Conservation (phyloP, 2,888 invertebrate species). For the Leucania comma region DNA sequence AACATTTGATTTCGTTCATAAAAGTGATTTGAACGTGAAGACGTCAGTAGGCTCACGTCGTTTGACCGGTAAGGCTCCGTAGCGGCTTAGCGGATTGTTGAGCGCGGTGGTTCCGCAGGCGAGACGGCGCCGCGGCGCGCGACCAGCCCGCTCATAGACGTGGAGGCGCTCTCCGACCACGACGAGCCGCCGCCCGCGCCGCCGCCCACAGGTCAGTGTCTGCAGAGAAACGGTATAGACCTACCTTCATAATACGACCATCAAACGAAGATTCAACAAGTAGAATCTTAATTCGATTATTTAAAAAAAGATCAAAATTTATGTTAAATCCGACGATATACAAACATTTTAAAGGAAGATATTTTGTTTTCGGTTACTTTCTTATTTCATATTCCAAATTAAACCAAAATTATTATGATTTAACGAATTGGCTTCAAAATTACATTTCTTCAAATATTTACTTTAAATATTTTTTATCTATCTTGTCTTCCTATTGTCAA, state of each 20-base stretch:
- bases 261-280: constrained; percentile 14
- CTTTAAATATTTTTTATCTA: constrained; percentile 43
- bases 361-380: constrained; percentile 12
- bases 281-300: constrained; percentile 7
- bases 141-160: constrained; percentile 93
- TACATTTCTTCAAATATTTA: constrained; percentile 57
- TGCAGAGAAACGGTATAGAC: constrained; percentile 84
- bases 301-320: constrained; percentile 9
- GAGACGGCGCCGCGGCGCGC: constrained; percentile 91
- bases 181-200: constrained; percentile 86
- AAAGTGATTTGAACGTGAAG: constrained; percentile 58
- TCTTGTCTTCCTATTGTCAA: constrained; percentile 59
- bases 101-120: constrained; percentile 87
- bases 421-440: constrained; percentile 49
- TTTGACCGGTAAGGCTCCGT: constrained; percentile 69
- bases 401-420: constrained; percentile 27
- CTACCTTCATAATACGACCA: constrained; percentile 14
- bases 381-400: constrained; percentile 33
- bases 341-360: constrained; percentile 21
- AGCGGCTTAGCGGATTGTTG: constrained; percentile 71
- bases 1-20: constrained; percentile 60
- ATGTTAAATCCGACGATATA: neutral
- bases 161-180: constrained; percentile 92
- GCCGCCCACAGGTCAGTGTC: constrained; percentile 91
- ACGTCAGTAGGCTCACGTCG: constrained; percentile 63